Evolutionary conservation across 2,113 vertebrate species (phyloP).

Genomic region (Junco hyemalis): DNA sequence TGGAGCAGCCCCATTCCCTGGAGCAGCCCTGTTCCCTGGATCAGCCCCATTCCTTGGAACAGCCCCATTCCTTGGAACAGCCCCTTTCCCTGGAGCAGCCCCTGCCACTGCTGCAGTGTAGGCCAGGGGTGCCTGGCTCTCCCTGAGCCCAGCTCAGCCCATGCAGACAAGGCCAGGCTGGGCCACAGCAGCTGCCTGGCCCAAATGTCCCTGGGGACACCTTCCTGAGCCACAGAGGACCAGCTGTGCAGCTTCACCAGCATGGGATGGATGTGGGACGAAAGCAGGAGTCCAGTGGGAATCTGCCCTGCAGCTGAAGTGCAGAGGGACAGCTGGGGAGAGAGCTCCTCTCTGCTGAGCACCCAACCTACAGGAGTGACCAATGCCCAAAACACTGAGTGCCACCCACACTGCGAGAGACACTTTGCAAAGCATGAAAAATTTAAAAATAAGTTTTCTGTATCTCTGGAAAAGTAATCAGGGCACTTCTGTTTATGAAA

Average conservation of each 20-base stretch:
- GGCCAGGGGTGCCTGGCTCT: rapidly evolving
- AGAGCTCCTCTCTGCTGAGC: neutral
- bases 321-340: neutral
- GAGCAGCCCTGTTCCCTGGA: too few species aligned
- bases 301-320: neutral
- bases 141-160: neutral
- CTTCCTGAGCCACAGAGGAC: neutral
- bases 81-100: neutral
- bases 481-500: neutral
- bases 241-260: neutral
- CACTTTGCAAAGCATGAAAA: neutral
- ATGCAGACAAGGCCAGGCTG: neutral
- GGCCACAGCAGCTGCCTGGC: neutral
- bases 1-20: too few species aligned
- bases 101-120: rapidly evolving
- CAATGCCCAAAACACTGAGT: neutral
- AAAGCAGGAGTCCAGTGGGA: neutral
- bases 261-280: neutral
- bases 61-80: neutral
- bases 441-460: neutral
- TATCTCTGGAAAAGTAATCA: neutral
- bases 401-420: neutral
- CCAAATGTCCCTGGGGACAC: neutral
- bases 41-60: too few species aligned
- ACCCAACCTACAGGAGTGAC: neutral